Conservation (phyloP, 2,797 vertebrate species). For the Premnoplex brunnescens region DNA sequence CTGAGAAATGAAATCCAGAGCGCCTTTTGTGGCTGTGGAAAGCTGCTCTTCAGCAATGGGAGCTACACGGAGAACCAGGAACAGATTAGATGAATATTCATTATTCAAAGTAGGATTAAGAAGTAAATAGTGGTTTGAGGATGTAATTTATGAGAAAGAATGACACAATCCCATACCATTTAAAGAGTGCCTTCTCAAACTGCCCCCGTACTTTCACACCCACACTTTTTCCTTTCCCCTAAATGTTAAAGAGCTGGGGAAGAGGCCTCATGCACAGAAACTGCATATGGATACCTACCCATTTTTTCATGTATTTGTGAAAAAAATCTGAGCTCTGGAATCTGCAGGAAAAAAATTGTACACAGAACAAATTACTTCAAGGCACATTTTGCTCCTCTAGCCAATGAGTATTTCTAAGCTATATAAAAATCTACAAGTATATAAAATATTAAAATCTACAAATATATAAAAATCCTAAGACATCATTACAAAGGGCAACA, state of each 20-base stretch:
- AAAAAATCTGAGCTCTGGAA: not conserved
- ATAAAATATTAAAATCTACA: no score
- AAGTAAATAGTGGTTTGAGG: not conserved
- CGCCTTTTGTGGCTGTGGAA: not conserved
- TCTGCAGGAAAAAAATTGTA: not conserved
- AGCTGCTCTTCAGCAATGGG: not conserved
- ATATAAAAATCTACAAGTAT: no score
- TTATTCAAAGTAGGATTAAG: constrained; percentile 19
- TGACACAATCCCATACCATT: constrained; percentile 35
- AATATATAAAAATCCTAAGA: no score
- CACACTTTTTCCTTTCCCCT: not conserved
- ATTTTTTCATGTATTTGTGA: not conserved
- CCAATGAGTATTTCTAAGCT: not conserved
- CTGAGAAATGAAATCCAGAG: not conserved
- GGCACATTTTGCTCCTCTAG: not conserved
- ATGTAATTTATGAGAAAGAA: constrained; percentile 27
- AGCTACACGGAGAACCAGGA: not conserved
- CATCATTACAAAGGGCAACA: rapidly evolving
- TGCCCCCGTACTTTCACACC: constrained; percentile 31
- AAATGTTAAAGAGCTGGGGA: constrained; percentile 29
- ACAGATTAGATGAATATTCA: constrained; percentile 22
- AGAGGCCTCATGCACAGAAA: constrained; percentile 2
- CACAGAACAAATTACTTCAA: not conserved
- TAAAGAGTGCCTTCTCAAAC: constrained; percentile 37
- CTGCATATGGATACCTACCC: not conserved